A percentile compares a stretch with the other conserved stretches of the same genome.
Evolutionary conservation across 2,113 vertebrate genomes (phyloP).

Genomic region (Coptodon bakossiorum): DNA sequence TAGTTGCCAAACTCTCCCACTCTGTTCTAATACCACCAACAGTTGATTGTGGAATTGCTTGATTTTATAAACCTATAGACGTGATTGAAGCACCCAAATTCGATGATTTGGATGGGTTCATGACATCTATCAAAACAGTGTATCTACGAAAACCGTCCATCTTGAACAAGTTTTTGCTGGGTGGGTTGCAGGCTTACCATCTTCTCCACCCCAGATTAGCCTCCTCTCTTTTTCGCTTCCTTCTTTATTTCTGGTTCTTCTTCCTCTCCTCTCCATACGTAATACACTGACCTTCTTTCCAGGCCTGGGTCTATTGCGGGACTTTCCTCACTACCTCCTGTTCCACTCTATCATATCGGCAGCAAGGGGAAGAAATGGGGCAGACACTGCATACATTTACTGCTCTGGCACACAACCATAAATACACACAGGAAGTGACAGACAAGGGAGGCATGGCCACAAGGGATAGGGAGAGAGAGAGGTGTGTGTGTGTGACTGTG

Average conservation of each 20-base stretch:
- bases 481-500: not conserved
- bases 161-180: too few relatives aligned
- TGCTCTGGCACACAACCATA: constrained; percentile 29
- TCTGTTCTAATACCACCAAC: not conserved
- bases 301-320: not conserved
- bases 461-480: constrained; percentile 14
- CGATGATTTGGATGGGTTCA: not conserved
- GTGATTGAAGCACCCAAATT: fast-evolving
- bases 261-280: not conserved
- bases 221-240: not conserved
- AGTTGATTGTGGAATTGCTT: not conserved
- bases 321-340: not conserved
- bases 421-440: constrained; percentile 55
- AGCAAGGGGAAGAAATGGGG: constrained; percentile 66
- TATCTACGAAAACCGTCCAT: fast-evolving
- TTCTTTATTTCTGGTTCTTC: constrained; percentile 2
- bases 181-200: not conserved
- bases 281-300: constrained; percentile 38
- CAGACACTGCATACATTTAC: constrained; percentile 65
- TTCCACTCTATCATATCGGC: constrained; percentile 30
- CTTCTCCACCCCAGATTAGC: not conserved
- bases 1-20: not conserved
- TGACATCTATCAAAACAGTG: not conserved
- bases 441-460: constrained; percentile 21
- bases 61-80: not conserved